Evolutionary conservation across 2,888 invertebrate genomes (phyloP).

Genomic region (Tricholauxania praeusta): DNA sequence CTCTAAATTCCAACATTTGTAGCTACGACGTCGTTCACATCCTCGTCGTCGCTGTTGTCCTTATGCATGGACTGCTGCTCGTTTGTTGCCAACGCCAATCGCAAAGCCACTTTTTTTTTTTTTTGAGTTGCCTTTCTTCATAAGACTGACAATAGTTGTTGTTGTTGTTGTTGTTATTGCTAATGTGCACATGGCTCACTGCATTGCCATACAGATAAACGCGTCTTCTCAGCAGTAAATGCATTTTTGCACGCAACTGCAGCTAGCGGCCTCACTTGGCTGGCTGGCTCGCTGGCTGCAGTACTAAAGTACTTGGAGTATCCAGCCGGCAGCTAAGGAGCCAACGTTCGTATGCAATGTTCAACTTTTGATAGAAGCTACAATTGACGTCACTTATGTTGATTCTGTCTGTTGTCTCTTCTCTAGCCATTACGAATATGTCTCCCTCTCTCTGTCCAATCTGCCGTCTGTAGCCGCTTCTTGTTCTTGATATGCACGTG

Average conservation of each 20-base stretch:
- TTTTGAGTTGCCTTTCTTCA: neutral
- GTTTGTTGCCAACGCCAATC: neutral
- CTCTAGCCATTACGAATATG: neutral
- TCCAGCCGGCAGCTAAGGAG: constrained; percentile 7
- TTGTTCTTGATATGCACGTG: constrained; percentile 10
- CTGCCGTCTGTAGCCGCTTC: neutral
- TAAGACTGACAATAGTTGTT: constrained; percentile 19
- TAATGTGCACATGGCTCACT: constrained; percentile 31
- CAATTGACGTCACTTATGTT: constrained; percentile 26
- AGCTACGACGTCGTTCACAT: neutral
- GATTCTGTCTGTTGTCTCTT: neutral
- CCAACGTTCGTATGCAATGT: neutral
- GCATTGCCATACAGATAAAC: constrained; percentile 32
- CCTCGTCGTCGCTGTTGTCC: no score
- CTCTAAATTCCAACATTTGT: constrained; percentile 19
- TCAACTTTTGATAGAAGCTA: constrained; percentile 8
- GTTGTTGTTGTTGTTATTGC: constrained; percentile 22
- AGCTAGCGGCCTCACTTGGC: constrained; percentile 25
- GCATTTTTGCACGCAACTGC: constrained; percentile 36
- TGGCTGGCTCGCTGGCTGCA: neutral
- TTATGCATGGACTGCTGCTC: no score
- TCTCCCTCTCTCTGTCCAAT: neutral
- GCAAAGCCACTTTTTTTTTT: neutral
- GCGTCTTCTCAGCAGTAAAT: constrained; percentile 16
- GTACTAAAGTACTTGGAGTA: neutral